phyloP scores from a whole-genome alignment of 2,888 invertebrate species.

The Peribatodes rhomboidaria region DNA sequence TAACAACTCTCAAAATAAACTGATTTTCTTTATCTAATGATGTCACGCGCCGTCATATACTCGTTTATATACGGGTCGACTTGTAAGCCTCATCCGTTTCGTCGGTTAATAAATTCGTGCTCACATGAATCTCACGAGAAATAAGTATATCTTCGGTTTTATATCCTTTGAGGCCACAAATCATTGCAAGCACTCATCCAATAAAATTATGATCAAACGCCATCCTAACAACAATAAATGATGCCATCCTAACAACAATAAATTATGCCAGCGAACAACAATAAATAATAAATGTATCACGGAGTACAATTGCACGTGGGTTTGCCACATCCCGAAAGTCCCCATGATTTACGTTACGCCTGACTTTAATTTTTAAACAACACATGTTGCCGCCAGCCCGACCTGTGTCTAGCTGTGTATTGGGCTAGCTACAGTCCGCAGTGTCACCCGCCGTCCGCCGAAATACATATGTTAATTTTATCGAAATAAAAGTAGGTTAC shows the following conservation, averaged over 20 bases:
- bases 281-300: slow-evolving; percentile 18
- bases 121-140: too few species aligned
- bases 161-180: not conserved
- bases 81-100: too few species aligned
- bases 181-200: slow-evolving; percentile 5
- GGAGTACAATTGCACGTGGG: slow-evolving; percentile 16
- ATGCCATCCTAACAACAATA: slow-evolving; percentile 10
- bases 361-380: slow-evolving; percentile 29
- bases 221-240: slow-evolving; percentile 13
- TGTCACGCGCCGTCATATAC: too few species aligned
- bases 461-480: too few species aligned
- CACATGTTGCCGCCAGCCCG: slow-evolving; percentile 23
- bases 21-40: too few species aligned
- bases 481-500: too few species aligned
- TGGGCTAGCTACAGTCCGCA: not conserved
- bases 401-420: not conserved
- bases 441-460: too few species aligned
- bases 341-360: slow-evolving; percentile 27
- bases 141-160: not conserved
- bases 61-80: too few species aligned
- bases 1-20: too few species aligned
- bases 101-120: too few species aligned
- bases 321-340: slow-evolving; percentile 19
- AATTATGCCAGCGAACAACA: slow-evolving; percentile 11
- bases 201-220: slow-evolving; percentile 3